Evolutionary conservation across 2,797 vertebrate genomes (phyloP), one percentile per base, ranked within the genome.

Genomic region (Myiotriccus ornatus): DNA sequence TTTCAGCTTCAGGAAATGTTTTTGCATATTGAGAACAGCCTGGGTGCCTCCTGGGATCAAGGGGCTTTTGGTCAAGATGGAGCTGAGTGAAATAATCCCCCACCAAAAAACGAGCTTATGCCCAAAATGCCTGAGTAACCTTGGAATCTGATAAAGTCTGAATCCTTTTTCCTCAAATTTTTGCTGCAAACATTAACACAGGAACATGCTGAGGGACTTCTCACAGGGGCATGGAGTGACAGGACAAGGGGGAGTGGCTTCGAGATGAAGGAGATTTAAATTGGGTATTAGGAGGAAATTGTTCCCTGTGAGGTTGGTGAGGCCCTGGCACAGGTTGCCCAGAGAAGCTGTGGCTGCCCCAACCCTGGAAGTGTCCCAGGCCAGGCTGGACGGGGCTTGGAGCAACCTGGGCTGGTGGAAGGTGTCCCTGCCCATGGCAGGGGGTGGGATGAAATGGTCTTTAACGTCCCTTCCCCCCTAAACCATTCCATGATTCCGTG

Each of bases 361-460:
- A 81, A 60, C 69, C 53, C 69, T 81, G 69, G 47, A 1, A 53
- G 47, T 74, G 47, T 0, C 34, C 34, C 53, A 55, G 30, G 34
- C 30, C 53, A 53, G 62, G 35, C 0, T 74, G 76, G 60, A 34
- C 8, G 7, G 30, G 30, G n/a, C 10, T 68, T 4, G 69, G 62
- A 81, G 30, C 69, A 53, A 2, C 55, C 62, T 67, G 62, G 46
- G 34, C 14, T 0, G 11, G 55, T 68, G 47, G 53, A 0, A 88
- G 25, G 24, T 46, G 77, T 88, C 39, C 24, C 30, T 80, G 60
- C 23, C 60, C 30, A 16, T 16, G 39, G 46, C 46, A 53, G 24
- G 34, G 20, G 7, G 7, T 43, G 22, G 53, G 0, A 12, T 7
- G 34, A 23, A 12, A 3, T 47, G 34, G 0, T 5, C 0, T 70